Conservation (phyloP, 2,797 vertebrate species). For the Percopsis omiscomaycus region DNA sequence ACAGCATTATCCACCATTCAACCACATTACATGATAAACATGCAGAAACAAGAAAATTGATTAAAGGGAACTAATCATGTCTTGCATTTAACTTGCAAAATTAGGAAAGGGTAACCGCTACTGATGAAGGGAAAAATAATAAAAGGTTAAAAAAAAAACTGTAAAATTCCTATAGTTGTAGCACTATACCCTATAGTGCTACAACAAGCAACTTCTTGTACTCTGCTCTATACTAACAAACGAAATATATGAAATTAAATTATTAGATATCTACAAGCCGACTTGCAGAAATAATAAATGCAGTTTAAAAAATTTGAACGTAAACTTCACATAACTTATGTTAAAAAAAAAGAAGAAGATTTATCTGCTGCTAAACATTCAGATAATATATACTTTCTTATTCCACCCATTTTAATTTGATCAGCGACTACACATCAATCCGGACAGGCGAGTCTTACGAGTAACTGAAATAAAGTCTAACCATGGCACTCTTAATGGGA, state of each 20-base stretch:
- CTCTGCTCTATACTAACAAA: slow-evolving; percentile 22
- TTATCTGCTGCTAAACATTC: slow-evolving; percentile 42
- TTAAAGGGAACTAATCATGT: slow-evolving; percentile 17
- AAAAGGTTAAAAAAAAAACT: background rate
- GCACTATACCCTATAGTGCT: slow-evolving; percentile 1
- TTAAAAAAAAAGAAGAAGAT: slow-evolving; percentile 28
- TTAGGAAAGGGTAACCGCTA: slow-evolving; percentile 36
- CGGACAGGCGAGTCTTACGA: no score
- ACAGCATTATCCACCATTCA: slow-evolving; percentile 26
- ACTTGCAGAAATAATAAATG: slow-evolving; percentile 21
- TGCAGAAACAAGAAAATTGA: slow-evolving; percentile 26
- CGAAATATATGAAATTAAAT: slow-evolving; percentile 57
- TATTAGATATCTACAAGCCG: slow-evolving; percentile 54
- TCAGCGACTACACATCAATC: no score
- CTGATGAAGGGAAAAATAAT: slow-evolving; percentile 35
- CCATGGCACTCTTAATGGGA: slow-evolving; percentile 20
- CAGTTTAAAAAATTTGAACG: slow-evolving; percentile 21
- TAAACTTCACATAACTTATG: slow-evolving; percentile 43
- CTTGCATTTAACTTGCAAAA: slow-evolving; percentile 19
- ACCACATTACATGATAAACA: slow-evolving; percentile 12
- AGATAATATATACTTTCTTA: background rate
- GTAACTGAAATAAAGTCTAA: no score
- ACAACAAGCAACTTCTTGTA: slow-evolving; percentile 34
- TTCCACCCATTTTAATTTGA: background rate
- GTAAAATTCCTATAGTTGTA: no score